A percentile compares a stretch with the other conserved stretches of the same genome.
phyloP scores from a whole-genome alignment of 1,140 invertebrate species.

The Drosophila trapezifrons region DNA sequence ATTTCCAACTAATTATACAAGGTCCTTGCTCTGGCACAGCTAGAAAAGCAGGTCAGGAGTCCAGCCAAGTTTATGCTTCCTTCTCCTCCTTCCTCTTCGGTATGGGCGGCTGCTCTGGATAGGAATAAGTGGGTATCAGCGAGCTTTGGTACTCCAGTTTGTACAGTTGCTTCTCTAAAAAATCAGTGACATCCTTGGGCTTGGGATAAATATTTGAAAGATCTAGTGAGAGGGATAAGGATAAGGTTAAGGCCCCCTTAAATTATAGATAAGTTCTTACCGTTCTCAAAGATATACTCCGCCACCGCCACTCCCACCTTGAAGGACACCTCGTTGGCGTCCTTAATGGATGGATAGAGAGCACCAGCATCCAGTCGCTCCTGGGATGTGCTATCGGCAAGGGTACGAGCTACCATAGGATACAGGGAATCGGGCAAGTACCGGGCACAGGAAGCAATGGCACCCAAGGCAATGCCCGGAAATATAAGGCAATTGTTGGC shows the following conservation, averaged over 20 bases:
- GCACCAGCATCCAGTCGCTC: constrained; percentile 92
- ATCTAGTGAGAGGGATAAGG: neutral
- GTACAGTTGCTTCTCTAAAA: constrained; percentile 11
- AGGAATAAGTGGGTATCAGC: constrained; percentile 29
- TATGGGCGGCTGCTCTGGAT: constrained; percentile 3
- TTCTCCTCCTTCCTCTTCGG: neutral
- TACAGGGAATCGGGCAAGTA: constrained; percentile 95
- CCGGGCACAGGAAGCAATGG: constrained; percentile 90
- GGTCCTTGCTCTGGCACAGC: neutral
- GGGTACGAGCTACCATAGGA: constrained; percentile 92
- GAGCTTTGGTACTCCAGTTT: constrained; percentile 14
- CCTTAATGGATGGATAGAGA: constrained; percentile 94
- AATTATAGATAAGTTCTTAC: constrained; percentile 1
- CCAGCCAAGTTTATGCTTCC: constrained; percentile 2
- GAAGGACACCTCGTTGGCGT: constrained; percentile 93
- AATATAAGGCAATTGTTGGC: constrained; percentile 99
- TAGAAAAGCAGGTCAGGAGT: constrained; percentile 20
- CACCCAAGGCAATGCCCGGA: constrained; percentile 95
- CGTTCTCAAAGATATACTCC: constrained; percentile 91
- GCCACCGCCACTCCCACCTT: constrained; percentile 93
- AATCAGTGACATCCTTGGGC: constrained; percentile 22
- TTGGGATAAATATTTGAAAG: constrained; percentile 13
- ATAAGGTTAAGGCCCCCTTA: no score
- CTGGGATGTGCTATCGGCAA: constrained; percentile 92
- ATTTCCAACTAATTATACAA: constrained; percentile 29